phyloP scores from a whole-genome alignment of 1,140 invertebrate genomes.

The Drosophila kanapiae region DNA sequence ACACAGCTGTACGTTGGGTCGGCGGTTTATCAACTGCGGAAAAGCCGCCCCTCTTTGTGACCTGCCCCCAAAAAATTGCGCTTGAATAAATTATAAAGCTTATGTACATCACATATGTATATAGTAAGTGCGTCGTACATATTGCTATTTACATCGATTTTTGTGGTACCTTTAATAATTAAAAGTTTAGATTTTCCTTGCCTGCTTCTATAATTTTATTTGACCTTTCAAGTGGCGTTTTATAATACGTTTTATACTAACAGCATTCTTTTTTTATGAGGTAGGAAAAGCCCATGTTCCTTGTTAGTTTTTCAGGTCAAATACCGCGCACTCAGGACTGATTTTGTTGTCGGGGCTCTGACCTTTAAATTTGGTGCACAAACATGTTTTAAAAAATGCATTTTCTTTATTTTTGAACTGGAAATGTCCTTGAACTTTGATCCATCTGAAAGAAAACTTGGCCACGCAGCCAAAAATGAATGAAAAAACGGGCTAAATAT shows the following conservation, averaged over 20 bases:
- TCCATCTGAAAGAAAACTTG: slow-evolving; percentile 30
- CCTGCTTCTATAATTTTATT: neutral
- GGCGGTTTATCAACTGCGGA: slow-evolving; percentile 5
- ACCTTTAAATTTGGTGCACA: neutral
- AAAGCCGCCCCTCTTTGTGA: slow-evolving; percentile 1
- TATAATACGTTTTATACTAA: neutral
- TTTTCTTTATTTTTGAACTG: slow-evolving; percentile 9
- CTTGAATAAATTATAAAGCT: slow-evolving; percentile 26
- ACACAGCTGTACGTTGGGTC: neutral
- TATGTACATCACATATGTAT: neutral
- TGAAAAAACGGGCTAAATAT: neutral
- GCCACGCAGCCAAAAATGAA: slow-evolving; percentile 38
- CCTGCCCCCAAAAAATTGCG: neutral
- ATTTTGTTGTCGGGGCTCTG: neutral
- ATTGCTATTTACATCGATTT: slow-evolving; percentile 21
- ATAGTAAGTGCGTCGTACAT: neutral
- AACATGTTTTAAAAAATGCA: neutral
- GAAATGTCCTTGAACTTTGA: slow-evolving; percentile 53
- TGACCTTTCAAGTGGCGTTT: neutral
- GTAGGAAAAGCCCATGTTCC: neutral
- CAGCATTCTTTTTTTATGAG: neutral
- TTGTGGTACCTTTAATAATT: slow-evolving; percentile 12
- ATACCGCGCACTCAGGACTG: neutral
- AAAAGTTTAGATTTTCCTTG: neutral
- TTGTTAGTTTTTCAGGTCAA: neutral